These are phyloP conservation scores for Eurystomus glaucurus DNA, from an alignment of 2,797 vertebrate species.

Conservation along the genomic window DNA sequence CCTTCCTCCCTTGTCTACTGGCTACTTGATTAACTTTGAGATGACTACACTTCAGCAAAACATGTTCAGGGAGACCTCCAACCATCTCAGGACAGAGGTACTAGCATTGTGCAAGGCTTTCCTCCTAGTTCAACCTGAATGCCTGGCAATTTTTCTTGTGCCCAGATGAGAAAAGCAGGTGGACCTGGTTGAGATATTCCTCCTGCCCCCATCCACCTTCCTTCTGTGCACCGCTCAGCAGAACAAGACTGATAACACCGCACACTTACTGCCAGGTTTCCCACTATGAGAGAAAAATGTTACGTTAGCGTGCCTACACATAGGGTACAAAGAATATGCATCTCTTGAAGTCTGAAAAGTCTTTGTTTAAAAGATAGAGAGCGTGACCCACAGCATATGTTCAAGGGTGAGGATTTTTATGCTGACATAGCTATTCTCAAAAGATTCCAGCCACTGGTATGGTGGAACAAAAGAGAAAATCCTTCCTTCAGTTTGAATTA, in stretches of 20 bases:
- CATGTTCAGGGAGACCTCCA: neutral
- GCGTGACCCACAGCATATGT: neutral
- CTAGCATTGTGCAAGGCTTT: neutral
- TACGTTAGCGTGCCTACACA: neutral
- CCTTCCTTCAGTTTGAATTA: neutral
- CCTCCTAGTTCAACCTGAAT: neutral
- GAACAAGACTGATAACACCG: neutral
- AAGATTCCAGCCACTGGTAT: neutral
- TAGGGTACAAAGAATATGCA: neutral
- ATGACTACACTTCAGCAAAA: neutral
- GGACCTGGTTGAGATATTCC: neutral
- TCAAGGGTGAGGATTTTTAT: neutral
- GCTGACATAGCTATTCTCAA: neutral
- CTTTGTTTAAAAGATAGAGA: neutral
- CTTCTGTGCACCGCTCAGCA: neutral
- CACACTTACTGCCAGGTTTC: neutral
- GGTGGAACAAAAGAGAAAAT: neutral
- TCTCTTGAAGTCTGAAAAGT: neutral
- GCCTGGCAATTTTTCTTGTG: neutral
- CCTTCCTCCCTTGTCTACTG: neutral
- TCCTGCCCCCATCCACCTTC: neutral
- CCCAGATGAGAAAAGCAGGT: neutral
- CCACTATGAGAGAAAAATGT: neutral
- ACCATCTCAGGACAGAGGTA: fast-evolving
- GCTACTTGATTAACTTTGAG: neutral